Base-by-base conservation (phyloP, 1,140 invertebrate genomes). In the Mamestra configurata region DNA sequence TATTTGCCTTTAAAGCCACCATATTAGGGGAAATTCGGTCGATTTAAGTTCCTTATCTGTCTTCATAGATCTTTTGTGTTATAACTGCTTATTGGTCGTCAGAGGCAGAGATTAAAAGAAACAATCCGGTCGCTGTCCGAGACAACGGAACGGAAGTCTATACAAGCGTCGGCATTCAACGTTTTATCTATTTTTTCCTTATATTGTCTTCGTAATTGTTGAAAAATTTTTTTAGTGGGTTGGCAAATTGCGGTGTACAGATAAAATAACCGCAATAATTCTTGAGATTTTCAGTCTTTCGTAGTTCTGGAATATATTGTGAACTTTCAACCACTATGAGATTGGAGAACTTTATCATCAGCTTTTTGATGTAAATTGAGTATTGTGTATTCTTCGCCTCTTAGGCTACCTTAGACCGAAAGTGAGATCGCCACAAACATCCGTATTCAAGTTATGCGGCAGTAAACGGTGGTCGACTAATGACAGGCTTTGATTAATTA, bases 141-240 rank as follows among this genome's bases (percentile, higher is more conserved):
- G 86, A 84, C 83, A 84, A 82, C 81, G 68, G 83, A 91, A 88
- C 92, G 92, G 92, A 94, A 92, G 92, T 93, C 87, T 83, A 87
- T 84, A 90, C 86, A 88, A 79, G 66, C 79, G 79, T 80, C 77
- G 88, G 86, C 88, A 87, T 90, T 84, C 79, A 78, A 84, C 84
- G 79, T 86, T 84, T 85, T 85, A 81, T 84, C 79, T 84, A 81
- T 24, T 24, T 55, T 5, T 43, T 61, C 27, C 8, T 51, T 40
- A 35, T 18, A 27, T 73, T 35, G n/a, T 55, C 7, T 61, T 61
- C 4, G 20, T 61, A 61, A 61, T 61, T 27, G 59, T 61, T 61
- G 11, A 24, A 49, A 49, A n/a, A 49, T 49, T n/a, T 49, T 49
- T 46, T 15, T 49, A n/a, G 43, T 49, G 4, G 13, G 11, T 0